Evolutionary conservation across 2,888 invertebrate species (phyloP), one percentile per base, ranked within the genome.

Genomic region (Mimumesa dahlbomi): DNA sequence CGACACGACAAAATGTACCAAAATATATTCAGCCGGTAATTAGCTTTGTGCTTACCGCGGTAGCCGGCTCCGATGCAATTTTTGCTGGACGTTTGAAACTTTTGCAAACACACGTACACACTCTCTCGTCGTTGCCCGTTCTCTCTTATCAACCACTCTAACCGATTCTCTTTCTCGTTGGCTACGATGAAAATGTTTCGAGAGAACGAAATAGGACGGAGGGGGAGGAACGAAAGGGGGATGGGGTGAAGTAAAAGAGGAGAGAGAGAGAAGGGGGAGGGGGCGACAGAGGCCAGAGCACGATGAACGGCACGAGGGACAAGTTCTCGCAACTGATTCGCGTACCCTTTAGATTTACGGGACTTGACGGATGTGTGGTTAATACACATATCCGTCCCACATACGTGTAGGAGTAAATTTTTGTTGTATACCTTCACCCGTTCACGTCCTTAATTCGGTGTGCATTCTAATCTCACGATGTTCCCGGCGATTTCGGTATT

Each of bases 11-110:
- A 82, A 82, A 81, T 82, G 68, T 78, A 66, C 71, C 65, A 66
- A 75, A 81, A 81, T 79, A 73, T 70, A 77, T 75, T 50, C 75
- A 73, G 58, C 61, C 49, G 71, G 73, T 85, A 82, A 85, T 85
- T 84, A 82, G 78, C 84, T 82, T 84, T 82, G 71, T 83, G 68
- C 65, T 73, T 75, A 59, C 59, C 59, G 43, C 46, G 68, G 73
- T 62, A 52, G 69, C 52, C 71, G 65, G 64, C 54, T 61, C 45
- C 49, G 58, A 73, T 77, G 72, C 77, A 62, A 73, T 79, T 82
- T 77, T 74, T 67, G 66, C 82, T 58, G 80, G 75, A 82, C 82
- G 68, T 82, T 80, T 66, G 59, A 67, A 81, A 81, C 81, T 80
- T 81, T 67, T 45, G 68, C 67, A 63, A 79, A 74, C 77, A 77